Percentiles rank a stretch among this genome's conserved stretches.
Evolutionary conservation across 2,113 vertebrate genomes (phyloP).

Genomic region (Vimba vimba): DNA sequence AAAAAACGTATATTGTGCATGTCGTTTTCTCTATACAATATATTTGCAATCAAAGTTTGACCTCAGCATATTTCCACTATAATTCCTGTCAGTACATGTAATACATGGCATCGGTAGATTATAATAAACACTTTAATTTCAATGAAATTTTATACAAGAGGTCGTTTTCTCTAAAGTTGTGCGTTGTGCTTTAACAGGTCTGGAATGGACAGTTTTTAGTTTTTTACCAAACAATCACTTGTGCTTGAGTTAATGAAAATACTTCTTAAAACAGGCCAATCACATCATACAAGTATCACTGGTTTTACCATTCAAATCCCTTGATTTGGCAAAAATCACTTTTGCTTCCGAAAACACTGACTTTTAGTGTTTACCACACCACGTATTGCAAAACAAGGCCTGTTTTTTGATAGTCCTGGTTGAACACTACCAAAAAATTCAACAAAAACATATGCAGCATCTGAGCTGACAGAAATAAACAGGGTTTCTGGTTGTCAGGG

Average conservation of each 20-base stretch:
- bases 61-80: background rate
- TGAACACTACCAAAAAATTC: background rate
- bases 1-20: background rate
- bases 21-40: background rate
- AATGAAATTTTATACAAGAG: background rate
- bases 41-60: slow-evolving; percentile 8
- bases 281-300: slow-evolving; percentile 1
- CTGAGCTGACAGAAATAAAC: background rate
- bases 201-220: background rate
- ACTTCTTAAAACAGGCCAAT: background rate
- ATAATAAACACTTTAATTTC: slow-evolving; percentile 29
- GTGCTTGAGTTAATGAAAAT: background rate
- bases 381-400: slow-evolving; percentile 14
- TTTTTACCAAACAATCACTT: background rate
- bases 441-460: background rate
- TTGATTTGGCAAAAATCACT: background rate
- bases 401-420: background rate
- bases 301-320: background rate
- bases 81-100: slow-evolving; percentile 6
- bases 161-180: slow-evolving; percentile 34
- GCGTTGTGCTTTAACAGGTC: slow-evolving; percentile 34
- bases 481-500: background rate
- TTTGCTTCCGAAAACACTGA: background rate
- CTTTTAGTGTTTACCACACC: background rate
- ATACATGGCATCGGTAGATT: slow-evolving; percentile 22